Evolutionary conservation across 2,888 invertebrate species (phyloP).

Genomic region (Coleophora deauratella): DNA sequence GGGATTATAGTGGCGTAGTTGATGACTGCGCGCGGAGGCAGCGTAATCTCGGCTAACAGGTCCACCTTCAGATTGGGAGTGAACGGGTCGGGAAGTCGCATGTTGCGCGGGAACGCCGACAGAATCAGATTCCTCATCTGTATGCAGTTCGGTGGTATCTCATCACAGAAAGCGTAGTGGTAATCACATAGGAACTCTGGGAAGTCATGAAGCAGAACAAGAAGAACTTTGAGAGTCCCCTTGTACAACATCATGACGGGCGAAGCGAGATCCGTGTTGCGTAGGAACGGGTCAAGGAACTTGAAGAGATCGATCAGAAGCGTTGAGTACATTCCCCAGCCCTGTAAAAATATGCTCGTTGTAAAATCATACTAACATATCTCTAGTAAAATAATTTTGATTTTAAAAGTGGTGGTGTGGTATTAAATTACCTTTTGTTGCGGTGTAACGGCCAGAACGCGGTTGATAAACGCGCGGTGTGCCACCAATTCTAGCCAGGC

Average conservation of each 20-base stretch:
- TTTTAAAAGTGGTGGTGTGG: not conserved
- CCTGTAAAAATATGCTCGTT: slow-evolving; percentile 51
- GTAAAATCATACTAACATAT: not conserved
- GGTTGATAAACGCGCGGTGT: slow-evolving; percentile 95
- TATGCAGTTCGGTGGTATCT: slow-evolving; percentile 99
- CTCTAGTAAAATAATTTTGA: not conserved
- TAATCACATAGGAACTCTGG: slow-evolving; percentile 99
- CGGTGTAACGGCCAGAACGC: slow-evolving; percentile 91
- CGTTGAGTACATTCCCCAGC: slow-evolving; percentile 98
- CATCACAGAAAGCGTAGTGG: slow-evolving; percentile 99
- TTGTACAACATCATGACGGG: slow-evolving; percentile 96
- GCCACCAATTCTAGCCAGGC: slow-evolving; percentile 99
- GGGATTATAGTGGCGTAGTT: slow-evolving; percentile 92
- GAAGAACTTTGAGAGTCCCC: slow-evolving; percentile 93
- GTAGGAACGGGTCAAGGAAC: slow-evolving; percentile 95
- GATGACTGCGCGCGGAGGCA: slow-evolving; percentile 91
- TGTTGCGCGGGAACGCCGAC: slow-evolving; percentile 97
- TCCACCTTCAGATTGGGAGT: slow-evolving; percentile 97
- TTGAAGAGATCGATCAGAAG: slow-evolving; percentile 96
- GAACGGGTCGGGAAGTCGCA: slow-evolving; percentile 99
- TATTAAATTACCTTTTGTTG: slow-evolving; percentile 82
- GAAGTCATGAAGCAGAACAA: slow-evolving; percentile 98
- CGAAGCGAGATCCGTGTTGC: slow-evolving; percentile 96
- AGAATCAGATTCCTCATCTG: slow-evolving; percentile 98
- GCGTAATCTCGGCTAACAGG: slow-evolving; percentile 89